Evolutionary conservation across 2,113 vertebrate species (phyloP).

Genomic region (Seriola quinqueradiata): DNA sequence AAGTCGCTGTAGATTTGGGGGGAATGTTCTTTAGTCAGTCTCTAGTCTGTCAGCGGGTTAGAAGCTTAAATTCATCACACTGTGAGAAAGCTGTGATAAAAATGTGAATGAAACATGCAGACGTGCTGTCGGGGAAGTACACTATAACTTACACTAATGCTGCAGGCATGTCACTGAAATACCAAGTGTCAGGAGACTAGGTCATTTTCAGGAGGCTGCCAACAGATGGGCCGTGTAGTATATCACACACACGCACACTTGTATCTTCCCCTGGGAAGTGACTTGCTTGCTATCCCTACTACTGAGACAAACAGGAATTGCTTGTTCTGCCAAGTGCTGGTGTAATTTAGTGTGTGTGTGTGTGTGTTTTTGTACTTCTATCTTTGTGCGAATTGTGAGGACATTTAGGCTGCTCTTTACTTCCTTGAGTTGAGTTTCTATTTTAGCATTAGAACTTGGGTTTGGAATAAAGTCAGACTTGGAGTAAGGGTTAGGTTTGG

Average conservation of each 20-base stretch:
- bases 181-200: conserved; percentile 23
- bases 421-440: background rate
- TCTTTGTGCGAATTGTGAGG: background rate
- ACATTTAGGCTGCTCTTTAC: background rate
- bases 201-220: background rate
- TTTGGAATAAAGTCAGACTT: background rate
- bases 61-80: too few relatives aligned
- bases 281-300: conserved; percentile 22
- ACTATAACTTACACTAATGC: background rate
- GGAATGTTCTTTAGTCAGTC: background rate
- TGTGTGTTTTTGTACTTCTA: background rate
- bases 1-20: background rate
- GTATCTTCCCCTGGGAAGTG: conserved; percentile 32
- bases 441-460: background rate
- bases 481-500: background rate
- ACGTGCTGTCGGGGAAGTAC: background rate
- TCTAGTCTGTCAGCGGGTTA: background rate
- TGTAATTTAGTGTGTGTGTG: background rate
- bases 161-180: conserved; percentile 24
- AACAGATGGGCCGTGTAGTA: conserved; percentile 30
- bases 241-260: conserved; percentile 28
- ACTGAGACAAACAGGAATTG: conserved; percentile 39
- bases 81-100: too few relatives aligned
- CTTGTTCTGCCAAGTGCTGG: conserved; percentile 27
- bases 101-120: background rate